Evolutionary conservation across 1,140 invertebrate genomes (phyloP), one percentile per base, ranked within the genome.

Genomic region (Parapsyche elsis): DNA sequence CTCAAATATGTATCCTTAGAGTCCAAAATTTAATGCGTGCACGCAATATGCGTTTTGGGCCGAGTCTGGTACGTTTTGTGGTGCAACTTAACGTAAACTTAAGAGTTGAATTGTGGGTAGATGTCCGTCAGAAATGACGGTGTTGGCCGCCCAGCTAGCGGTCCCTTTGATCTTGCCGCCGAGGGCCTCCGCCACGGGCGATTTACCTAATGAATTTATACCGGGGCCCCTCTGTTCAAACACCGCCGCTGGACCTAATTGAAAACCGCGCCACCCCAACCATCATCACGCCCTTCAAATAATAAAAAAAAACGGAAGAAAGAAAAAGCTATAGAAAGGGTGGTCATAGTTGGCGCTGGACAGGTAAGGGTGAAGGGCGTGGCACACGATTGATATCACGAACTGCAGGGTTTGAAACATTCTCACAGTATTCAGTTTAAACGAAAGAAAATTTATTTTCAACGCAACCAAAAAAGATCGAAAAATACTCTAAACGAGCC

Each of bases 141-240:
- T 26, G 26, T 16, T 7, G 67, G 73, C 84, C 86, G 86, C 87
- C 87, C 86, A 85, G 86, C 84, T 85, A 85, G 85, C 86, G 84
- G 26, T 77, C 81, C 86, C 87, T 89, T 89, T 89, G 88, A 89
- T 85, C 86, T 87, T 85, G 86, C 88, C 88, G 88, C 87, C 88
- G 88, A 87, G 87, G 88, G 88, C 88, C 86, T 87, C 87, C 86
- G 88, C 88, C 88, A 86, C 86, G 87, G 86, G 87, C 88, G 87
- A 89, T 89, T 89, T 89, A 88, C 88, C 88, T 89, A 89, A 89
- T 89, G 88, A 89, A 89, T 89, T 89, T 89, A 89, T 89, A 88
- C 89, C 88, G 86, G 86, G 86, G 86, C 64, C 84, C 85, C 84
- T 73, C 81, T 80, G 81, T 82, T 67, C 81, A 81, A 83, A 83